Percentiles rank a stretch among this genome's conserved stretches.
Evolutionary conservation across 2,797 vertebrate genomes (phyloP).

Genomic region (Myotis findleyi): DNA sequence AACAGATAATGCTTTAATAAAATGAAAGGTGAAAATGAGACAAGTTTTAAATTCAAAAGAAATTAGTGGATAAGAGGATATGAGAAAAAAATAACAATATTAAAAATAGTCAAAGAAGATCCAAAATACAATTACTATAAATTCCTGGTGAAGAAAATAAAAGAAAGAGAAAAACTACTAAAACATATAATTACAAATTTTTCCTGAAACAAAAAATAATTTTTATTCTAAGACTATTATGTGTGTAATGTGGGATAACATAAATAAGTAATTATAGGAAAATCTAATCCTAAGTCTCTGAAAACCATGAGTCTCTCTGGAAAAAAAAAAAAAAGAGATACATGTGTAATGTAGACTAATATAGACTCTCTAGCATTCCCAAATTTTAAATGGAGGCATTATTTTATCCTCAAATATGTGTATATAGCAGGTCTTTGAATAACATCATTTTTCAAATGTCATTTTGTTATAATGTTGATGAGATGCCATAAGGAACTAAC

Average conservation of each 20-base stretch:
- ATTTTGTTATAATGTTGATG: background rate
- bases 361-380: background rate
- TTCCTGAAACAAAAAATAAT: constrained; percentile 19
- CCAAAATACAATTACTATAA: background rate
- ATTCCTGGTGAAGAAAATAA: constrained; percentile 21
- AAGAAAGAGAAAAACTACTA: background rate
- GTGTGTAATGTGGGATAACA: background rate
- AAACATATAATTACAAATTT: background rate
- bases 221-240: background rate
- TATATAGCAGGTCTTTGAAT: background rate
- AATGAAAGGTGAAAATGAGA: background rate
- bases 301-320: background rate
- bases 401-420: background rate
- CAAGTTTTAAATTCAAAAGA: constrained; percentile 26
- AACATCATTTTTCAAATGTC: background rate
- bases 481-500: background rate
- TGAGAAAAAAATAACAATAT: background rate
- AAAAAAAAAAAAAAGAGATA: background rate
- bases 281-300: background rate
- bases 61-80: background rate
- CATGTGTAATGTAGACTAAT: background rate
- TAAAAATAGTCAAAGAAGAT: background rate
- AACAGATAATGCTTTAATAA: background rate
- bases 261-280: background rate
- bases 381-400: background rate